phyloP scores from a whole-genome alignment of 1,140 invertebrate species.

The Diploscapter pachys region DNA sequence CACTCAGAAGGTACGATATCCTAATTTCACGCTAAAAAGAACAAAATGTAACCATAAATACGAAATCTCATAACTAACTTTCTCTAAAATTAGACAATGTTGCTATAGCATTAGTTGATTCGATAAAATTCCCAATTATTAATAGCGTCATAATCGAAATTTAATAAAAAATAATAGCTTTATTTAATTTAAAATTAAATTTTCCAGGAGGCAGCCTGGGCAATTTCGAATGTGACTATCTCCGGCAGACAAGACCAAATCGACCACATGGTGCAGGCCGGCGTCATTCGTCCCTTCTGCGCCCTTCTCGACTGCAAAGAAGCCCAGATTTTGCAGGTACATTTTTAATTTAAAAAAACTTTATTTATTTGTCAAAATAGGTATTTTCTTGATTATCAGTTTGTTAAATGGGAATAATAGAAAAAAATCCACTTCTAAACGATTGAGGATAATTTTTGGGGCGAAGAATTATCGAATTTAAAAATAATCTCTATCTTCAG shows the following conservation, averaged over 20 bases:
- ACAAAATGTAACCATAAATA: too few relatives aligned
- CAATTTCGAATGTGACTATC: slow-evolving; percentile 96
- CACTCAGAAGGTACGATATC: slow-evolving; percentile 75
- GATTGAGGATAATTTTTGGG: background rate
- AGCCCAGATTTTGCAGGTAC: slow-evolving; percentile 72
- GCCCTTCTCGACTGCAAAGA: slow-evolving; percentile 81
- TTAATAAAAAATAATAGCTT: too few relatives aligned
- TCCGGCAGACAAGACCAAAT: slow-evolving; percentile 87
- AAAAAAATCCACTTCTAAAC: background rate
- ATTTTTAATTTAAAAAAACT: background rate
- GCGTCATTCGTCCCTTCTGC: slow-evolving; percentile 68
- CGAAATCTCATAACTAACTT: too few relatives aligned
- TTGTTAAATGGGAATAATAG: too few relatives aligned
- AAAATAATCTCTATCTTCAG: slow-evolving; percentile 6
- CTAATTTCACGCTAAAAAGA: background rate
- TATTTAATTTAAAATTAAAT: background rate
- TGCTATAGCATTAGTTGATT: too few relatives aligned
- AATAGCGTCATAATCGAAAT: too few relatives aligned
- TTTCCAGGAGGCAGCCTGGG: slow-evolving; percentile 85
- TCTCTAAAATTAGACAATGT: too few relatives aligned
- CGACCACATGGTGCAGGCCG: slow-evolving; percentile 72
- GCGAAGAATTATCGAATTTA: background rate
- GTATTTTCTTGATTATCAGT: too few relatives aligned
- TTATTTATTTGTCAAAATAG: slow-evolving; percentile 6
- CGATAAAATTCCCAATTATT: too few relatives aligned